These are phyloP conservation scores for Holothuria scabra DNA, from an alignment of 53 echinoderm and acorn worm species.

Conservation along the genomic window DNA sequence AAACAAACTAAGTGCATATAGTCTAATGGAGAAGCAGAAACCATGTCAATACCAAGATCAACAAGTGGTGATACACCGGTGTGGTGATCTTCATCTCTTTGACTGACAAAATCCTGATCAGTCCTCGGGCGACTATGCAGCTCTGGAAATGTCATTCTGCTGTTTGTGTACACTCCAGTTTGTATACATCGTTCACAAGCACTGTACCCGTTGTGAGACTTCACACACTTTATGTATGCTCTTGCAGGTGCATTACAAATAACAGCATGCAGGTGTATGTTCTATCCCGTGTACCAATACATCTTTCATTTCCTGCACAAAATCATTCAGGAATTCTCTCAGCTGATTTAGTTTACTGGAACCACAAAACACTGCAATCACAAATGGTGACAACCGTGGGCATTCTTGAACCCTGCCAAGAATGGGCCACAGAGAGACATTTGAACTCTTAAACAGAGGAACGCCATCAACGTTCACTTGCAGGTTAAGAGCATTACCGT, in stretches of 20 bases:
- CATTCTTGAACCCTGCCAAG: conserved; percentile 38
- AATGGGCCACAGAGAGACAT: conserved; percentile 51
- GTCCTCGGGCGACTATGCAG: conserved; percentile 25
- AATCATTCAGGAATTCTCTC: too few species aligned
- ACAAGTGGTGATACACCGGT: too few species aligned
- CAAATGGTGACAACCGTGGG: conserved; percentile 23
- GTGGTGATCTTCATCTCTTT: too few species aligned
- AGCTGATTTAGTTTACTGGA: conserved; percentile 10
- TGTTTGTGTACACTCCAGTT: conserved; percentile 47
- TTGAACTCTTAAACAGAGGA: conserved; percentile 49
- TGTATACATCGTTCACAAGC: conserved; percentile 59
- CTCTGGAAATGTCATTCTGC: conserved; percentile 61
- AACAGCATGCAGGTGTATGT: neutral
- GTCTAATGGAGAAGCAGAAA: conserved; percentile 37
- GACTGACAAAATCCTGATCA: neutral
- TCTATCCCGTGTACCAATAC: too few species aligned
- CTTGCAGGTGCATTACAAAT: conserved; percentile 67
- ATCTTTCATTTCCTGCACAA: too few species aligned
- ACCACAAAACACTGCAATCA: conserved; percentile 55
- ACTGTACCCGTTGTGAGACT: conserved; percentile 57
- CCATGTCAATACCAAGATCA: conserved; percentile 30
- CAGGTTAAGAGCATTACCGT: neutral
- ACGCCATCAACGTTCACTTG: conserved; percentile 60
- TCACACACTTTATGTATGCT: conserved; percentile 54
- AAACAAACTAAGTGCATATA: conserved; percentile 52